Evolutionary conservation across 2,888 invertebrate species (phyloP), one percentile per base, ranked within the genome.

Genomic region (Dasypogon diadema): DNA sequence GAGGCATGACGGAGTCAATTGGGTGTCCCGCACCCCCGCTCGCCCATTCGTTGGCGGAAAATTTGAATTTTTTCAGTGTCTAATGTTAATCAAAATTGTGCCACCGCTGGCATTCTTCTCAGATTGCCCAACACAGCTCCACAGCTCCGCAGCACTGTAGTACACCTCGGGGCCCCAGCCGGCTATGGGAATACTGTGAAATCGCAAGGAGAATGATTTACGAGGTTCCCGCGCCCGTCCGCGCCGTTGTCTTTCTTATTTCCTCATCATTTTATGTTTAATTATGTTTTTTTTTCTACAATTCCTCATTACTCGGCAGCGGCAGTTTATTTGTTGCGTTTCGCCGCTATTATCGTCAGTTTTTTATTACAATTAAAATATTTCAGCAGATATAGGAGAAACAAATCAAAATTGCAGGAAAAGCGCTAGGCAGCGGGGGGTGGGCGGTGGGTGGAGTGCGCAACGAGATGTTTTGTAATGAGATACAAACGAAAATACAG

Each of bases 401-500:
- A 63, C 60, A 74, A 74, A 63, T 63, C 60, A 74, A 63, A 74
- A 54, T 58, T 51, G 54, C 63, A 18, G 16, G 60, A 74, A 73
- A 73, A 56, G 55, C 21, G 8, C 4, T 2, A 16, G 37, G 48
- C 16, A 1, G 37, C 55, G 54, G 37, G 18, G 42, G 6, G 22
- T 12, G 30, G 51, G 70, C 18, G 30, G 26, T 34, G 26, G 16
- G 16, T 22, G 22, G 56, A 24, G 56, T 26, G 18, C 14, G 56
- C 16, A 73, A 55, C 37, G 37, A 75, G 42, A 51, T 70, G 70
- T 70, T 54, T 54, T 65, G 70, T 72, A 75, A 63, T 72, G 72
- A 77, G 65, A 56, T 60, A 75, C 54, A 78, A 76, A 75, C 73
- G 75, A 75, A 70, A 54, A 65, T 46, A 73, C 70, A 54, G 37